These are phyloP conservation scores for Aurelia coerulea DNA, from an alignment of 30 jellyfish, hydroid and myxozoan genomes.

Conservation along the genomic window DNA sequence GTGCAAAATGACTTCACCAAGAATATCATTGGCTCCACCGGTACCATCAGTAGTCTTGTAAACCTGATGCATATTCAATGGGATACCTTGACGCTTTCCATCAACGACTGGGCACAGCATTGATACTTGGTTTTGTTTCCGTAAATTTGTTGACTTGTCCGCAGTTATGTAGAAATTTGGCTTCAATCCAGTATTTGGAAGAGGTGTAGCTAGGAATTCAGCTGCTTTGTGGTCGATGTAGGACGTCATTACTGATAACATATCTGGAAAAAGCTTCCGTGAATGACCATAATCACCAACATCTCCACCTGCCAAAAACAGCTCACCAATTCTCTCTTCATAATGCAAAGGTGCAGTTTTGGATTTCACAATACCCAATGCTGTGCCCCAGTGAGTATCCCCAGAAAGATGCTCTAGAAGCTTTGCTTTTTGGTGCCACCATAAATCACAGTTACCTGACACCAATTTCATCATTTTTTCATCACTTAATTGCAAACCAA, in stretches of 20 bases:
- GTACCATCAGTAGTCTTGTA: constrained; percentile 35
- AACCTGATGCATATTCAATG: constrained; percentile 6
- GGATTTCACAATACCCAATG: background rate
- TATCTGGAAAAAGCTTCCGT: background rate
- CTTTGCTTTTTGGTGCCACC: constrained; percentile 5
- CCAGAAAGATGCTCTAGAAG: background rate
- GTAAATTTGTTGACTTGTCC: constrained; percentile 23
- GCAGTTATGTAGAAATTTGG: background rate
- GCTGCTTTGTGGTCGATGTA: background rate
- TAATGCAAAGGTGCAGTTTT: background rate
- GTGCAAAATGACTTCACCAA: constrained; percentile 21
- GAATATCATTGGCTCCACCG: constrained; percentile 17
- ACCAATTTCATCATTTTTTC: background rate
- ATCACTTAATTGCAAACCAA: background rate
- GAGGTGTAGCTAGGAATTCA: background rate
- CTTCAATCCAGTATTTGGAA: background rate
- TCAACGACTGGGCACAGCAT: constrained; percentile 40
- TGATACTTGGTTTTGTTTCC: constrained; percentile 18
- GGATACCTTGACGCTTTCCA: constrained; percentile 34
- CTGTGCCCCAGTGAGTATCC: background rate
- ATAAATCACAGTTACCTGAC: background rate
- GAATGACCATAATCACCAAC: constrained; percentile 8
- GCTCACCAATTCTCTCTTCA: background rate
- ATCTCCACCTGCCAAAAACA: background rate
- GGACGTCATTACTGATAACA: background rate